Evolutionary conservation across 92 coral and sea anemone species (phyloP), one percentile per base, ranked within the genome.

Genomic region (Porites evermanni): DNA sequence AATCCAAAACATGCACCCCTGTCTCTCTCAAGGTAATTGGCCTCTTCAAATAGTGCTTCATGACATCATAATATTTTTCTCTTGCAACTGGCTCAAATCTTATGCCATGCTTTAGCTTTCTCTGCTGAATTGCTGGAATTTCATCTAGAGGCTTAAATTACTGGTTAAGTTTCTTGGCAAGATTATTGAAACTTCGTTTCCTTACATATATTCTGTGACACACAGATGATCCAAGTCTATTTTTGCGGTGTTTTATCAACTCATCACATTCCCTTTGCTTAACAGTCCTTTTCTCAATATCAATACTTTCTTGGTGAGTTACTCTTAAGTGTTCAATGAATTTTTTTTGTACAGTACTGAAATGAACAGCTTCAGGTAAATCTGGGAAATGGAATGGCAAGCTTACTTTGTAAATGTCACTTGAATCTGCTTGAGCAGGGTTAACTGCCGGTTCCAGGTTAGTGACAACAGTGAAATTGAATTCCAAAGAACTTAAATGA

Each of bases 1-100:
- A 85, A 89, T 88, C 89, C 92, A 88, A 84, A 89, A 89, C 89
- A 84, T 65, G 78, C 47, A 88, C 92, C 78, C 84, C 89, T 53
- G 84, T 74, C 69, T 88, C 92, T 17, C 89, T 56, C 70, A 84
- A 64, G 66, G 75, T 58, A 67, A 76, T 70, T 63, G 79, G 75
- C 77, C 92, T 88, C 75, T 84, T 83, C 66, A 88, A 76, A 32
- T 88, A 44, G 72, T 88, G 78, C 68, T 76, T 81, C 87, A 88
- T 76, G 19, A 83, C 88, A 88, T 88, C 84, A 75, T 58, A 84
- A 70, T 88, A 88, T 76, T 76, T 75, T 14, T 84, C 92, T 88
- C 89, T 83, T 71, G 92, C 89, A 51, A 89, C 81, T 77, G 90
- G 86, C 79, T 89, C 86, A 89, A 76, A 77, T 66, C 54, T 89